Percentiles rank a stretch among this genome's conserved stretches.
Evolutionary conservation across 2,113 vertebrate species (phyloP).

Genomic region (Mormyrus lacerda): DNA sequence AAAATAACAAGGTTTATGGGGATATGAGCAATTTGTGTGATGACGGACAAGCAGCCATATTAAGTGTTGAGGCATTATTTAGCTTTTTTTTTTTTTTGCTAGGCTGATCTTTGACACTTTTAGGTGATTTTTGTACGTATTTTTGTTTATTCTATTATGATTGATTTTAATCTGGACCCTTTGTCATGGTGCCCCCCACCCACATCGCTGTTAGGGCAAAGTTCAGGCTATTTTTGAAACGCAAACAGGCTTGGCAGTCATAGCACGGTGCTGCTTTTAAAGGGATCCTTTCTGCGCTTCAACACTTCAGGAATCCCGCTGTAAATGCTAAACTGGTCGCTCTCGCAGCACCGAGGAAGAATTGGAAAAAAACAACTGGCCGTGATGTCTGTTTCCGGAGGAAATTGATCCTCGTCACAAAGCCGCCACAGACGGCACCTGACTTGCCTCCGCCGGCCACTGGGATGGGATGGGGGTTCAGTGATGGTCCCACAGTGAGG

Average conservation of each 20-base stretch:
- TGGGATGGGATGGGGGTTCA: neutral
- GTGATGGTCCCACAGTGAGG: neutral
- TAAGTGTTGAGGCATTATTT: neutral
- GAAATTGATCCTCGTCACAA: constrained; percentile 18
- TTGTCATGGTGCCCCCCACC: neutral
- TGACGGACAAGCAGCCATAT: neutral
- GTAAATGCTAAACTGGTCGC: neutral
- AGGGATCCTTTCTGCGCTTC: neutral
- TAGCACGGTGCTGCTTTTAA: neutral
- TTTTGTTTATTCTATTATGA: neutral
- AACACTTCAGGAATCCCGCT: neutral
- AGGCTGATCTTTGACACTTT: neutral
- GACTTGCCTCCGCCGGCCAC: neutral
- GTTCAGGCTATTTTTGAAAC: constrained; percentile 1
- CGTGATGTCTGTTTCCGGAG: constrained; percentile 10
- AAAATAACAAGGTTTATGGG: neutral
- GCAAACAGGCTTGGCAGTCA: neutral
- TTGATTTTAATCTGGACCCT: neutral
- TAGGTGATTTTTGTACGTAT: neutral
- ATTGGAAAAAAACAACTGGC: neutral
- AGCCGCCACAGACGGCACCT: constrained; percentile 10
- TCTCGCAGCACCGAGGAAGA: neutral
- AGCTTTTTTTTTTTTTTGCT: too few relatives aligned
- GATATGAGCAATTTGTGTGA: neutral
- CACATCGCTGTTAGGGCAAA: neutral